Evolutionary conservation across 2,113 vertebrate species (phyloP).

Genomic region (Stigmatopora argus): DNA sequence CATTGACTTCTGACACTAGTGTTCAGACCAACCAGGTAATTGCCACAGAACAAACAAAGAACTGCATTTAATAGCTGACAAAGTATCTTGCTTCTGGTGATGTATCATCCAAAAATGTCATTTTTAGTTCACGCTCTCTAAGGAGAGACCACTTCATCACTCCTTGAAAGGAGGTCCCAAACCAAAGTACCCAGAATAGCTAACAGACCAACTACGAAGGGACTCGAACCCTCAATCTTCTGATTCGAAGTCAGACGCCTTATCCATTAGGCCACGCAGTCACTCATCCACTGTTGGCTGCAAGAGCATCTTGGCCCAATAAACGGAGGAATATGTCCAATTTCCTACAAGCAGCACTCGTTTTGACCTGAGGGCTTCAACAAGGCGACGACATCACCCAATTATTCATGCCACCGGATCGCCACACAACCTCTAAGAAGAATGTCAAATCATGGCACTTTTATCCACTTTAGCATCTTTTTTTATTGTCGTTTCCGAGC

Average conservation of each 20-base stretch:
- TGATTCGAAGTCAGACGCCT: not conserved
- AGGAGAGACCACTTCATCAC: not conserved
- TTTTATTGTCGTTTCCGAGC: constrained; percentile 14
- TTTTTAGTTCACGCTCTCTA: too few species aligned
- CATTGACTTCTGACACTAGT: too few species aligned
- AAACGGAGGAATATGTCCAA: constrained; percentile 59
- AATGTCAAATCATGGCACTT: constrained; percentile 14
- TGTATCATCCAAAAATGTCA: too few species aligned
- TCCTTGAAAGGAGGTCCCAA: not conserved
- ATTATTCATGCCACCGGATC: constrained; percentile 54
- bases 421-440: constrained; percentile 28
- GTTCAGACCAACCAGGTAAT: too few species aligned
- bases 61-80: too few species aligned
- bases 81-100: too few species aligned
- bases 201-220: not conserved
- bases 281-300: too few species aligned
- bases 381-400: constrained; percentile 48
- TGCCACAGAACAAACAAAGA: too few species aligned
- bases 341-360: constrained; percentile 52
- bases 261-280: too few species aligned
- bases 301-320: constrained; percentile 48
- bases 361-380: constrained; percentile 53
- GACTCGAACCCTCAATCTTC: not conserved
- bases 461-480: constrained; percentile 13
- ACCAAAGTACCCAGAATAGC: not conserved